These are phyloP conservation scores for Nymphalis polychloros DNA, from an alignment of 2,888 invertebrate genomes.

Conservation along the genomic window DNA sequence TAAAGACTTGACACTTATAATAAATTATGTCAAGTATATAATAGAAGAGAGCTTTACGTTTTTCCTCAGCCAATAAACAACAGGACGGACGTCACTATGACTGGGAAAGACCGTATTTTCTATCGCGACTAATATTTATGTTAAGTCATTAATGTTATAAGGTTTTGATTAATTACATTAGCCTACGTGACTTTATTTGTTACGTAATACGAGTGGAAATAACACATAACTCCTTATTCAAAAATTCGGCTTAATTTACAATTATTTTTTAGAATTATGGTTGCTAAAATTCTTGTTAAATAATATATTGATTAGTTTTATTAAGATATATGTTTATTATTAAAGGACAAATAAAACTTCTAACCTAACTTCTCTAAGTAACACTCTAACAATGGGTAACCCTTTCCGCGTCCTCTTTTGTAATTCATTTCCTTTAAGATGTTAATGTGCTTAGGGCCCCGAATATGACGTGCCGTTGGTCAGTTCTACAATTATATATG, in stretches of 20 bases:
- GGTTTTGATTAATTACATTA: too few relatives aligned
- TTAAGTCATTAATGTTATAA: too few relatives aligned
- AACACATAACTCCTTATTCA: too few relatives aligned
- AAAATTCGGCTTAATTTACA: too few relatives aligned
- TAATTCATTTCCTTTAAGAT: slow-evolving; percentile 60
- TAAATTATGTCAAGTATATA: neutral
- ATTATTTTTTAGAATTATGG: too few relatives aligned
- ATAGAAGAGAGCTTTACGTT: neutral
- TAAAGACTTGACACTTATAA: neutral
- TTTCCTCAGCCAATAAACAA: neutral
- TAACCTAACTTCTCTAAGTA: slow-evolving; percentile 9
- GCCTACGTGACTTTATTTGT: too few relatives aligned
- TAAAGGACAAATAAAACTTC: neutral
- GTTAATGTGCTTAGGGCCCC: slow-evolving; percentile 58
- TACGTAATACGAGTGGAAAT: too few relatives aligned
- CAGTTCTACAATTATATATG: slow-evolving; percentile 26
- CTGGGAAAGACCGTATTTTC: neutral
- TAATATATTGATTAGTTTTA: too few relatives aligned
- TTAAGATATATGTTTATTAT: neutral
- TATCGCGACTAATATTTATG: neutral
- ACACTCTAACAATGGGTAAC: slow-evolving; percentile 38
- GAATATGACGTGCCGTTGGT: slow-evolving; percentile 47
- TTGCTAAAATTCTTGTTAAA: too few relatives aligned
- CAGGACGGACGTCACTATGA: neutral
- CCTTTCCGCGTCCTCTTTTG: slow-evolving; percentile 54